Evolutionary conservation across 2,888 invertebrate genomes (phyloP), one percentile per base, ranked within the genome.

Genomic region (Prenolepis imparis): DNA sequence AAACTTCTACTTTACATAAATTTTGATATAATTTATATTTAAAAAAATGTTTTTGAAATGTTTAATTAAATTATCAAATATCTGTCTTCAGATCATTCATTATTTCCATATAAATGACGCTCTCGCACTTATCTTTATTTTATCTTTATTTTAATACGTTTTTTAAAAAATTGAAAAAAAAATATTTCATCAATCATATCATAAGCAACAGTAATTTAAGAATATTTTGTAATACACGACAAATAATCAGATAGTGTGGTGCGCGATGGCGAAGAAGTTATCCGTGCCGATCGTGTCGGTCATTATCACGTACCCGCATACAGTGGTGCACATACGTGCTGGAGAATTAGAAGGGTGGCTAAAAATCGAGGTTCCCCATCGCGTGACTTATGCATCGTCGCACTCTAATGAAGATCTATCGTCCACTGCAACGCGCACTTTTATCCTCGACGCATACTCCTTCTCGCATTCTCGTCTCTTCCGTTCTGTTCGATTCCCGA

Each of bases 401-500:
- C 83, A 84, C 84, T 89, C 90, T 93, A 93, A 93, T 93, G 91
- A 93, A 93, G 93, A 93, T 93, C 89, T 91, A 93, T 93, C 88
- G 90, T 77, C 36, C 81, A 74, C 61, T 81, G 83, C 80, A 85
- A 59, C 83, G 82, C 80, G 28, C 82, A 83, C 83, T 82, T 85
- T 88, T 84, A 84, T 85, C 64, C 78, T 78, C 15, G 55, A 73
- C 85, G 67, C 73, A 28, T 80, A 44, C 52, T 82, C 55, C 48
- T 73, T 70, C 70, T 64, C 63, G 48, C 55, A 59, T 52, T 52
- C 24, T 52, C 57, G 55, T 73, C 44, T 57, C 11, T 18, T 44
- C 74, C 44, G 24, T 21, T 32, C 9, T 28, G 24, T 64, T 28
- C 72, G 72, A 36, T 32, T 36, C 36, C 72, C 9, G 59, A 41